A percentile compares a stretch with the other conserved stretches of the same genome.
Evolutionary conservation across 2,113 vertebrate species (phyloP).

Genomic region (Rattus norvegicus): DNA sequence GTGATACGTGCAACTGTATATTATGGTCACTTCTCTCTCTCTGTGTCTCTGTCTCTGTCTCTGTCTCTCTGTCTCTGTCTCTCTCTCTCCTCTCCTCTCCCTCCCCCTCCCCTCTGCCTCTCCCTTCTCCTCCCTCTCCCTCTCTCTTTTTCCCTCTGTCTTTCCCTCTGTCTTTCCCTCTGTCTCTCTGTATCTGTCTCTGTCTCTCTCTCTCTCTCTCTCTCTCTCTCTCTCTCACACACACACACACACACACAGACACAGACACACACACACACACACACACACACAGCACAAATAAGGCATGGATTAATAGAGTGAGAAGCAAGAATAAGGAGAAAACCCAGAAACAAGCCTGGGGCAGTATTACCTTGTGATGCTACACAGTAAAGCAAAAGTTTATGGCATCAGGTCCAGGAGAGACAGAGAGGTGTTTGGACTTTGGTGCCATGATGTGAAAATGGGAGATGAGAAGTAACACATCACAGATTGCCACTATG

Average conservation of each 20-base stretch:
- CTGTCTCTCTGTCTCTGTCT: background rate
- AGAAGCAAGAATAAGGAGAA: background rate
- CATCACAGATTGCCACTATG: background rate
- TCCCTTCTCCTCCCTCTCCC: too few relatives aligned
- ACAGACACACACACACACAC: background rate
- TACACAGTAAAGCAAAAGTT: background rate
- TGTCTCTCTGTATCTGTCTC: too few relatives aligned
- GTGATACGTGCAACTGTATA: background rate
- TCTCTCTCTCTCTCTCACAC: background rate
- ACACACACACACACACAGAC: background rate
- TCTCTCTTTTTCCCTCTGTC: too few relatives aligned
- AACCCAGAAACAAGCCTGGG: background rate
- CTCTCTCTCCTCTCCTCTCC: background rate
- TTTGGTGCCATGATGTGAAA: background rate
- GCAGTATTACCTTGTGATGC: background rate
- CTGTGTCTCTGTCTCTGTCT: background rate
- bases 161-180: too few relatives aligned
- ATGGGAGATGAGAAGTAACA: conserved; percentile 27
- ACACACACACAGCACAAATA: background rate
- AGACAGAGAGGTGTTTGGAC: background rate
- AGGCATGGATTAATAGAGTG: background rate
- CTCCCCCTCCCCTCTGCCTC: too few relatives aligned
- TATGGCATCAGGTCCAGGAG: background rate
- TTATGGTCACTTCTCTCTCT: background rate
- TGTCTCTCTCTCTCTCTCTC: too few relatives aligned